phyloP scores from a whole-genome alignment of 2,888 invertebrate genomes.

The Drosophila cognata region DNA sequence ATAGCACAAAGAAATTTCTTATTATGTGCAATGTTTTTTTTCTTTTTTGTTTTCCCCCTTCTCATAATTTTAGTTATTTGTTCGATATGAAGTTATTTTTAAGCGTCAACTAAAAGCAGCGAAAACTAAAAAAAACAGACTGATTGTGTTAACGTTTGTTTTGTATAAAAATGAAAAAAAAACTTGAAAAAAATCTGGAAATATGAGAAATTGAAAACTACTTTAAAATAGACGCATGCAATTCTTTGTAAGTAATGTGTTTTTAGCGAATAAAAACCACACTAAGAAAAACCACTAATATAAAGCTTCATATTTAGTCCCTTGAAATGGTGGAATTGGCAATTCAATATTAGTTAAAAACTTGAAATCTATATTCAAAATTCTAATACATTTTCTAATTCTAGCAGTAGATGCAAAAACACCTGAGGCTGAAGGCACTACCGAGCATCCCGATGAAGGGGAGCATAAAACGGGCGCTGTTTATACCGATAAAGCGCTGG shows the following conservation, averaged over 20 bases:
- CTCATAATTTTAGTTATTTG: constrained; percentile 52
- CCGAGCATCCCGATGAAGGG: constrained; percentile 28
- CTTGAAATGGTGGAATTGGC: background rate
- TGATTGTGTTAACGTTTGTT: constrained; percentile 74
- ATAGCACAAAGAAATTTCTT: constrained; percentile 63
- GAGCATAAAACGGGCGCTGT: constrained; percentile 81
- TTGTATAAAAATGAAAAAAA: constrained; percentile 58
- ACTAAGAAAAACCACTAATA: constrained; percentile 17
- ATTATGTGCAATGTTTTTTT: constrained; percentile 54
- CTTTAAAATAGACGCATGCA: constrained; percentile 54
- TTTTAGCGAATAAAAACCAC: constrained; percentile 63
- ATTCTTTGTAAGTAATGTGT: constrained; percentile 58
- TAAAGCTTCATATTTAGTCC: constrained; percentile 7
- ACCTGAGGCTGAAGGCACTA: constrained; percentile 6
- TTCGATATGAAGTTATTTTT: constrained; percentile 55
- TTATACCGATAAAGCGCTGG: constrained; percentile 87
- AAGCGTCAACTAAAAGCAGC: constrained; percentile 56
- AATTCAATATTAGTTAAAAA: background rate
- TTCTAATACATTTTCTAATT: constrained; percentile 22
- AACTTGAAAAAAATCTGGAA: constrained; percentile 39
- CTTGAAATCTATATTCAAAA: background rate
- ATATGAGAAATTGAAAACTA: constrained; percentile 50
- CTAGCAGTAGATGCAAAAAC: constrained; percentile 55
- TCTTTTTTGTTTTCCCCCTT: constrained; percentile 45
- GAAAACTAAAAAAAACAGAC: constrained; percentile 60